Evolutionary conservation across 2,888 invertebrate species (phyloP).

Genomic region (Metacarcinus magister): DNA sequence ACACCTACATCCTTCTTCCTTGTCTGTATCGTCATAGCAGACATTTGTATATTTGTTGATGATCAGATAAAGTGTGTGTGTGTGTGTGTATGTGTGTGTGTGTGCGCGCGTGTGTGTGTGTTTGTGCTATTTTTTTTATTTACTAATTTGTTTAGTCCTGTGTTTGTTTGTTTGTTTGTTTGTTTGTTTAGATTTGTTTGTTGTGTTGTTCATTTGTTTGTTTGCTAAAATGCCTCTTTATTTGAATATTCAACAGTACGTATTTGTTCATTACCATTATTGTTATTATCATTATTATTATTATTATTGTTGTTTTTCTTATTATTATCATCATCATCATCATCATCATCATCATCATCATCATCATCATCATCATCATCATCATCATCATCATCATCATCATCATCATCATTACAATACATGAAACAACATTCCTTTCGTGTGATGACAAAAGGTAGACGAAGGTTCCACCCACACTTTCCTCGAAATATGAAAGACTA

Average conservation of each 20-base stretch:
- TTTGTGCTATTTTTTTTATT: background rate
- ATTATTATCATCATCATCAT: too few relatives aligned
- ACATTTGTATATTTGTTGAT: too few relatives aligned
- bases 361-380: constrained; percentile 32
- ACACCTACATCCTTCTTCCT: too few relatives aligned
- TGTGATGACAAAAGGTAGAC: background rate
- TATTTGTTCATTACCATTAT: background rate
- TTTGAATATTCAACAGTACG: background rate
- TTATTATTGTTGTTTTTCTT: background rate
- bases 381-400: background rate
- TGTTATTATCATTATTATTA: background rate
- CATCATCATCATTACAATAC: background rate
- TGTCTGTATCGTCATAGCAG: too few relatives aligned
- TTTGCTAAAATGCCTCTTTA: background rate
- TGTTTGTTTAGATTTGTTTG: background rate
- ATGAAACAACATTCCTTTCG: background rate
- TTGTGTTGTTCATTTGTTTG: background rate
- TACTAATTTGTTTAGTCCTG: background rate
- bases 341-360: background rate
- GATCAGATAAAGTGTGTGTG: background rate
- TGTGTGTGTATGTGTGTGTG: constrained; percentile 15
- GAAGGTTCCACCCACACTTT: background rate
- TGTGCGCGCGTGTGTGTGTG: background rate
- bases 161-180: background rate
- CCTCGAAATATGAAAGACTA: too few relatives aligned